These are phyloP conservation scores for Hippocampus guttulatus DNA, from an alignment of 2,113 vertebrate species.

Conservation along the genomic window DNA sequence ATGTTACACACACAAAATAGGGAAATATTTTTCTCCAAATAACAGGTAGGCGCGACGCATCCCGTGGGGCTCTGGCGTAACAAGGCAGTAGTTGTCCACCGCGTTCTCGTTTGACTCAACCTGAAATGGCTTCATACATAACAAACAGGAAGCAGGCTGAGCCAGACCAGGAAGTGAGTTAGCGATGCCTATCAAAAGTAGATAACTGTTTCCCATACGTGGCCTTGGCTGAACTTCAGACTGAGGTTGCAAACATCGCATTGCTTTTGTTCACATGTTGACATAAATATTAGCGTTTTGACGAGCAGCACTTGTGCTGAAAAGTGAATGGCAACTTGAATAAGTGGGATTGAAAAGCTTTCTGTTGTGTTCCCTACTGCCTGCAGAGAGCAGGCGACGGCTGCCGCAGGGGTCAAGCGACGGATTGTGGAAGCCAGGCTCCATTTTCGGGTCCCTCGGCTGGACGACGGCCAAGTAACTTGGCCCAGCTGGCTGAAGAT, in stretches of 20 bases:
- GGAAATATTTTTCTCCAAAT: neutral
- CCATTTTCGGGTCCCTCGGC: conserved; percentile 38
- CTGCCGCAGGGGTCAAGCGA: conserved; percentile 44
- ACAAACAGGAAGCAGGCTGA: conserved; percentile 64
- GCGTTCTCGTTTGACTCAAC: conserved; percentile 44
- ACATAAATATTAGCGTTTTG: neutral
- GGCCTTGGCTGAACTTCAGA: conserved; percentile 7
- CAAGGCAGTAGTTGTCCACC: conserved; percentile 26
- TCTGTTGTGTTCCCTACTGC: conserved; percentile 28
- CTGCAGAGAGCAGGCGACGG: conserved; percentile 66
- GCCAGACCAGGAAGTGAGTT: conserved; percentile 42
- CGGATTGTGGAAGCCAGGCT: conserved; percentile 49
- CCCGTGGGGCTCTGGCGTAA: conserved; percentile 6
- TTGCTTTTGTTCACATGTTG: neutral
- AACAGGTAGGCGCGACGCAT: neutral
- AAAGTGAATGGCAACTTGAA: neutral
- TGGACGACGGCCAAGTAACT: conserved; percentile 69
- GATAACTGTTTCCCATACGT: conserved; percentile 41
- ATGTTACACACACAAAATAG: conserved; percentile 1
- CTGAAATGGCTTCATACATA: conserved; percentile 28
- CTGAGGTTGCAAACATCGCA: neutral
- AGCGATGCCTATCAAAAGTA: conserved; percentile 56
- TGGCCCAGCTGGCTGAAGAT: conserved; percentile 84
- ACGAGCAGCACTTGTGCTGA: neutral
- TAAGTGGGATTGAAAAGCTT: neutral